Conservation (phyloP, 2,797 vertebrate genomes). For the Eulemur mongoz region DNA sequence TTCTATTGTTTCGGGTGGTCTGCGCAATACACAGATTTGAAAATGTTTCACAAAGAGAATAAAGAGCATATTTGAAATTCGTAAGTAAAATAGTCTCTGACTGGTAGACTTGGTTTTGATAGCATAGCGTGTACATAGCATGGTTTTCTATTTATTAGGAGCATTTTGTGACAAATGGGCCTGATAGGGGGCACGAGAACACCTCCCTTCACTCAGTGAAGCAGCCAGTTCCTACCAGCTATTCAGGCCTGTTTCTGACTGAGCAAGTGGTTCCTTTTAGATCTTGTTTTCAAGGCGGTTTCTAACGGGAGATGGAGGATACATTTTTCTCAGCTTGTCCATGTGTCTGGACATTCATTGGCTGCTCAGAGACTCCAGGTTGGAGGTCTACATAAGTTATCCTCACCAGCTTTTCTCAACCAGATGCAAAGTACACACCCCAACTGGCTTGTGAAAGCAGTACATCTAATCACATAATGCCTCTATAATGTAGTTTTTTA, state of each 20-base stretch:
- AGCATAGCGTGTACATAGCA: not conserved
- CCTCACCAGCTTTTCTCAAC: conserved; percentile 59
- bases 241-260: not conserved
- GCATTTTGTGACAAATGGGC: not conserved
- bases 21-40: not conserved
- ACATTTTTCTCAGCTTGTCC: not conserved
- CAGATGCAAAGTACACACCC: conserved; percentile 54
- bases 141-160: not conserved
- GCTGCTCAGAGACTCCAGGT: conserved; percentile 52
- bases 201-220: not conserved
- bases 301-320: not conserved
- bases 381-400: conserved; percentile 70
- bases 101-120: not conserved
- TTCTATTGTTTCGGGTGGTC: conserved; percentile 2
- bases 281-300: not conserved
- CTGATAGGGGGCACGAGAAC: not conserved
- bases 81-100: not conserved
- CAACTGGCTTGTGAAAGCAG: conserved; percentile 61
- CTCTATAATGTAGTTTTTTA: conserved; percentile 74
- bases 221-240: not conserved
- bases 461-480: conserved; percentile 74
- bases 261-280: conserved; percentile 18
- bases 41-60: not conserved
- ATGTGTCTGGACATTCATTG: not conserved
- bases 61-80: conserved; percentile 31